phyloP scores from a whole-genome alignment of 2,888 invertebrate species.

The Oxycera nigricornis region DNA sequence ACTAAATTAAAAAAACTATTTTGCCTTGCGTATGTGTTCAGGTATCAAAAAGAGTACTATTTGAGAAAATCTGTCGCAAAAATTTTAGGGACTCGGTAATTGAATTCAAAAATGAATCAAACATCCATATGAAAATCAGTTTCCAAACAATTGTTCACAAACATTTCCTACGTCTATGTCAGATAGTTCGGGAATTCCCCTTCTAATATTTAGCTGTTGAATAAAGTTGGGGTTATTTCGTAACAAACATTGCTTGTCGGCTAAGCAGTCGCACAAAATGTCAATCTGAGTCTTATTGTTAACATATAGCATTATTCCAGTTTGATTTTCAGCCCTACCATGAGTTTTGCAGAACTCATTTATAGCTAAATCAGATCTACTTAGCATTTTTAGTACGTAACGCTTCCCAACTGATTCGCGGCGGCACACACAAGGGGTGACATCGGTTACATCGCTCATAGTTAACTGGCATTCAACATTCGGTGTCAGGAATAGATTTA shows the following conservation, averaged over 20 bases:
- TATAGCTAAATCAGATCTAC: no score
- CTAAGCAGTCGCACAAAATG: slow-evolving; percentile 66
- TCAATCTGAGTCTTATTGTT: slow-evolving; percentile 48
- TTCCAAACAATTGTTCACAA: slow-evolving; percentile 62
- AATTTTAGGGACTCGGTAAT: no score
- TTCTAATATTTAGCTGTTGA: slow-evolving; percentile 60
- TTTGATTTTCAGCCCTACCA: slow-evolving; percentile 49
- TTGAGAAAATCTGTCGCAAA: no score
- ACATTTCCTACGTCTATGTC: slow-evolving; percentile 75
- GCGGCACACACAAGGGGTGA: slow-evolving; percentile 51
- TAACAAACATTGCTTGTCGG: slow-evolving; percentile 63
- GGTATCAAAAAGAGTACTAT: no score
- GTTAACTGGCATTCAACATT: slow-evolving; percentile 70
- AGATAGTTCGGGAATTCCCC: slow-evolving; percentile 67
- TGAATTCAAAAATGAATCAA: no score
- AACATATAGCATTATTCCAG: slow-evolving; percentile 42
- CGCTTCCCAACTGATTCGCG: slow-evolving; percentile 35
- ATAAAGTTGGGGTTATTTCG: slow-evolving; percentile 57
- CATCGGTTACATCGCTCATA: slow-evolving; percentile 67
- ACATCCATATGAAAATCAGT: not conserved
- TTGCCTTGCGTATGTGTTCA: no score
- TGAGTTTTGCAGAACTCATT: slow-evolving; percentile 52
- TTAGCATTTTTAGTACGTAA: no score
- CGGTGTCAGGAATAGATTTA: slow-evolving; percentile 78
- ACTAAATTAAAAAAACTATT: no score